These are phyloP conservation scores for Mionectes olivaceus DNA, from an alignment of 2,797 vertebrate genomes.

Conservation along the genomic window DNA sequence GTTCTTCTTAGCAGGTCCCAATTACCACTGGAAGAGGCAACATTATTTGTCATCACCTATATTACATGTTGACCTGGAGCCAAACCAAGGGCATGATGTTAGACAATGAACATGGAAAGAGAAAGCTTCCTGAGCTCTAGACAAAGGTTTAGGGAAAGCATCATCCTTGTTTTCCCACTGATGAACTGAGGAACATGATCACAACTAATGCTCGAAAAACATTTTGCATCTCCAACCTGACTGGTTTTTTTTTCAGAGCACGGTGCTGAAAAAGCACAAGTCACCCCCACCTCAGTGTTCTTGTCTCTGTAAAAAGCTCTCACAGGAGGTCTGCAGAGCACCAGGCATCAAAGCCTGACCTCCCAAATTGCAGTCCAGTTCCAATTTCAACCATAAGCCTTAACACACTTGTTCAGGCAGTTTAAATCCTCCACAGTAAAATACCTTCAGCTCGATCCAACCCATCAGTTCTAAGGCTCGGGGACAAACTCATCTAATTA, in stretches of 20 bases:
- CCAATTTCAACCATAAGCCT: slow-evolving; percentile 21
- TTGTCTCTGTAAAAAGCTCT: slow-evolving; percentile 11
- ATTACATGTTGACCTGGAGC: neutral
- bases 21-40: neutral
- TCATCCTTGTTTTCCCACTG: neutral
- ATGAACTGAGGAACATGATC: neutral
- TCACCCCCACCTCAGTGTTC: neutral
- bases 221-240: neutral
- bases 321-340: slow-evolving; percentile 25
- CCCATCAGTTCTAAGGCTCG: neutral
- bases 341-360: slow-evolving; percentile 46
- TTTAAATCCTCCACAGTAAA: neutral
- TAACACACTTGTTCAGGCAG: neutral
- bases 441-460: neutral
- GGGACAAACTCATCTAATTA: neutral
- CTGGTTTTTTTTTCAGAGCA: neutral
- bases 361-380: slow-evolving; percentile 35
- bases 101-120: neutral
- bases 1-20: neutral
- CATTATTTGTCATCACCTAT: neutral
- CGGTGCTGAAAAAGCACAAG: neutral
- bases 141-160: neutral
- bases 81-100: neutral
- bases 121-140: neutral
- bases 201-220: neutral